Conservation (phyloP, 2,888 invertebrate genomes). For the Ormyrus pomaceus region DNA sequence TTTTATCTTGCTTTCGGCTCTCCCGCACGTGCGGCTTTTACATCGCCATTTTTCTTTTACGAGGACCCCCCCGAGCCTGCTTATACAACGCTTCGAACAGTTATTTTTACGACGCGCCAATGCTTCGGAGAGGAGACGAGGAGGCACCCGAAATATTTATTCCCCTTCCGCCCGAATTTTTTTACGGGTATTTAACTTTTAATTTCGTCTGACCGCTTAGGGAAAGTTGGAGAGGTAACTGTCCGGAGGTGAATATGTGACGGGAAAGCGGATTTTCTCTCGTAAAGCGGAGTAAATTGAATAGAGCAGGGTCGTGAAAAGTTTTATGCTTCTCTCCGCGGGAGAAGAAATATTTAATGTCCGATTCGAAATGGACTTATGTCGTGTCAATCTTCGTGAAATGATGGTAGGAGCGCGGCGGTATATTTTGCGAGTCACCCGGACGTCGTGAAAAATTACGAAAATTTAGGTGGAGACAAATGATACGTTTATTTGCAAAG, state of each 20-base stretch:
- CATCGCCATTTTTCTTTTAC: slow-evolving; percentile 7
- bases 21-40: neutral
- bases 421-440: no score
- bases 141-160: neutral
- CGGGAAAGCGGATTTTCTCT: neutral
- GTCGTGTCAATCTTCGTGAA: no score
- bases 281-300: no score
- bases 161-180: neutral
- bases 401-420: no score
- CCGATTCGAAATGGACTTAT: no score
- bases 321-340: no score
- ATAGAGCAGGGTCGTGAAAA: no score
- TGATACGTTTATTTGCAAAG: no score
- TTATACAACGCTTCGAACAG: neutral
- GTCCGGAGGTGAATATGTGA: neutral
- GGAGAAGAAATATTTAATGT: no score
- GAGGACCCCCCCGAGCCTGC: neutral
- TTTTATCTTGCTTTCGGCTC: slow-evolving; percentile 6
- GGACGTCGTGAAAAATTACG: no score
- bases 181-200: slow-evolving; percentile 1
- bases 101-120: no score
- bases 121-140: neutral
- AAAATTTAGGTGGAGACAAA: no score
- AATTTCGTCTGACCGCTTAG: neutral
- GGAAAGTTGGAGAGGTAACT: neutral